Base-by-base conservation (phyloP, 2,113 vertebrate genomes). In the Platichthys flesus region DNA sequence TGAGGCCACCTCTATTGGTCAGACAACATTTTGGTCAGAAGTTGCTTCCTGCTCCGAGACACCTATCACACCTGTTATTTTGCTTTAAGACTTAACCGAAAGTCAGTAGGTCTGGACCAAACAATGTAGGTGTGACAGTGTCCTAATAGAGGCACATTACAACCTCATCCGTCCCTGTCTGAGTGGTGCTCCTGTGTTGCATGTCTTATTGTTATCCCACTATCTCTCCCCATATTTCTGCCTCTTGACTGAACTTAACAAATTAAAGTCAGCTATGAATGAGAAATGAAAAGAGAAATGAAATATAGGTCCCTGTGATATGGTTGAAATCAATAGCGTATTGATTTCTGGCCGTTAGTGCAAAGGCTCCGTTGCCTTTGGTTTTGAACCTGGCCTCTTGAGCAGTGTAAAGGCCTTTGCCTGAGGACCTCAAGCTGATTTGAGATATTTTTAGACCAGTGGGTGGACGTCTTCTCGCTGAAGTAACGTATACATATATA, bases 401-500 rank as follows among this genome's bases (percentile, higher is more conserved):
- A 51, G 20, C 49, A 51, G 49, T 9, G 18, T 7, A 20, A 51
- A 51, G 18, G 49, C 15, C 49, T 51, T 6, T 7, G 49, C 5
- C 31, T 31, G 6, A 8, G 31, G 31, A 31, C 20, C 18, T 18
- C 47, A 15, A 51, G 15, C 47, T 51, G 47, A 51, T 18, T 16
- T 54, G 54, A 23, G 21, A 77, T 57, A 23, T 60, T 66, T 81
- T 73, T 79, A 81, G 85, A 81, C 82, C 9, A 20, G 18, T 59
- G 58, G 77, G 79, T 6, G 2, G 16, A 57, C 66, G 67, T 64
- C 52, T n/a, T 64, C 45, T 61, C 23, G 14, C 28, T 9, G 42
- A 26, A 35, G 14, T 18, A 23, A 15, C 2, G 3, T 45, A 23
- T 15, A 59, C 52, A 21, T 52, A 20, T 4, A 58, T 49, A 18